These are phyloP conservation scores for Ambastaia sidthimunki DNA, from an alignment of 2,797 vertebrate species.

Conservation along the genomic window DNA sequence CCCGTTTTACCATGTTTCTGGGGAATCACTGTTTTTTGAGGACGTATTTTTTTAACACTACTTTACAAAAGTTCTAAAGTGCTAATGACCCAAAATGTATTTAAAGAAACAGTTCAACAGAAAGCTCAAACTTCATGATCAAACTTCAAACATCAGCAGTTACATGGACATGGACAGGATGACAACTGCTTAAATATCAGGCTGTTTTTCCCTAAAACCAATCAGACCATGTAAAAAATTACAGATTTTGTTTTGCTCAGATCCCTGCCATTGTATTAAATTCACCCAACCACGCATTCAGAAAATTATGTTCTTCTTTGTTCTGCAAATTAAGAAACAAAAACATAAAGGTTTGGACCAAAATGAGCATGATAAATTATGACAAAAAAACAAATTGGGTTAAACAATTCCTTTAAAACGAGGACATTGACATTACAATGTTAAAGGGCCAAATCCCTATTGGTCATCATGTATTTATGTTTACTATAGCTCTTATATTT, in stretches of 20 bases:
- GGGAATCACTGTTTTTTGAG: not conserved
- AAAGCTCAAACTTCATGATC: too few relatives aligned
- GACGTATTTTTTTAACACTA: not conserved
- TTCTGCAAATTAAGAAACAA: too few relatives aligned
- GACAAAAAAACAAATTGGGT: not conserved
- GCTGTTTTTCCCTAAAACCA: too few relatives aligned
- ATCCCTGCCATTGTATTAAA: not conserved
- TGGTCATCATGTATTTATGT: not conserved
- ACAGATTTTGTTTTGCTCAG: not conserved
- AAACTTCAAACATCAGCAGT: too few relatives aligned
- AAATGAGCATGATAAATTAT: too few relatives aligned
- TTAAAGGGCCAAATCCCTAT: not conserved
- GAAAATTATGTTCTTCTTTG: too few relatives aligned
- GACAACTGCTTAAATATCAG: too few relatives aligned
- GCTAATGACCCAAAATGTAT: conserved; percentile 36
- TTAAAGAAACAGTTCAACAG: not conserved
- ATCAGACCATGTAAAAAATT: not conserved
- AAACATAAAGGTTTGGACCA: too few relatives aligned
- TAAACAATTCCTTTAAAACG: not conserved
- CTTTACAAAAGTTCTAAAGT: not conserved
- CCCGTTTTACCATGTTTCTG: not conserved
- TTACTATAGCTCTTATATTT: not conserved
- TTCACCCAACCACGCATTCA: not conserved
- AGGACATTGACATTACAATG: not conserved
- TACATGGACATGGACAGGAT: too few relatives aligned